A percentile compares a stretch with the other conserved stretches of the same genome.
phyloP scores from a whole-genome alignment of 2,113 vertebrate genomes.

The Thunnus maccoyii region DNA sequence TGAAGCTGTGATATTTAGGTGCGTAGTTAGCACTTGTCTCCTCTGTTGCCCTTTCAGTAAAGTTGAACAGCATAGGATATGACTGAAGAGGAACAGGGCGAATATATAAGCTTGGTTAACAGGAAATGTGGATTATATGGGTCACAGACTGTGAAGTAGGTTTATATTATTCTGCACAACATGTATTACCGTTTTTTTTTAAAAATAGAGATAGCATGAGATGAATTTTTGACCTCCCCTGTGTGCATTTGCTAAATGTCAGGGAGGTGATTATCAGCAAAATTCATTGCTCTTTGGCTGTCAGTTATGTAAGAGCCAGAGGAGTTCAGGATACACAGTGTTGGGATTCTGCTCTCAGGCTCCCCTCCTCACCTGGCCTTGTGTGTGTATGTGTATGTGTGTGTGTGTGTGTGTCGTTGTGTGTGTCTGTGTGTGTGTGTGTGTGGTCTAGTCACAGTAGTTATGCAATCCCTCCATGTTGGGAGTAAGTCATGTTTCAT shows the following conservation, averaged over 20 bases:
- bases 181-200: neutral
- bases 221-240: slow-evolving; percentile 25
- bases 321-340: slow-evolving; percentile 51
- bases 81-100: neutral
- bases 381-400: slow-evolving; percentile 13
- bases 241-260: slow-evolving; percentile 53
- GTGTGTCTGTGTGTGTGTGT: slow-evolving; percentile 7
- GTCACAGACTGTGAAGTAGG: slow-evolving; percentile 5
- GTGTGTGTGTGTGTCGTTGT: slow-evolving; percentile 8
- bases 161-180: neutral
- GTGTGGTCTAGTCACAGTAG: slow-evolving; percentile 47
- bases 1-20: slow-evolving; percentile 42
- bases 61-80: neutral
- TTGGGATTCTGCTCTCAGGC: slow-evolving; percentile 31
- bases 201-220: neutral
- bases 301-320: slow-evolving; percentile 58
- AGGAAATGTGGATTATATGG: slow-evolving; percentile 2
- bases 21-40: slow-evolving; percentile 23
- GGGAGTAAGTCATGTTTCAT: slow-evolving; percentile 42
- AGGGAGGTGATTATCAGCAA: slow-evolving; percentile 44
- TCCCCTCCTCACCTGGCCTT: slow-evolving; percentile 47
- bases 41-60: slow-evolving; percentile 24
- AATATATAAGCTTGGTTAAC: slow-evolving; percentile 4
- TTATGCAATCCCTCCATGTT: slow-evolving; percentile 65
- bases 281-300: slow-evolving; percentile 50